phyloP scores from a whole-genome alignment of 2,797 vertebrate genomes.

The Varecia variegata region DNA sequence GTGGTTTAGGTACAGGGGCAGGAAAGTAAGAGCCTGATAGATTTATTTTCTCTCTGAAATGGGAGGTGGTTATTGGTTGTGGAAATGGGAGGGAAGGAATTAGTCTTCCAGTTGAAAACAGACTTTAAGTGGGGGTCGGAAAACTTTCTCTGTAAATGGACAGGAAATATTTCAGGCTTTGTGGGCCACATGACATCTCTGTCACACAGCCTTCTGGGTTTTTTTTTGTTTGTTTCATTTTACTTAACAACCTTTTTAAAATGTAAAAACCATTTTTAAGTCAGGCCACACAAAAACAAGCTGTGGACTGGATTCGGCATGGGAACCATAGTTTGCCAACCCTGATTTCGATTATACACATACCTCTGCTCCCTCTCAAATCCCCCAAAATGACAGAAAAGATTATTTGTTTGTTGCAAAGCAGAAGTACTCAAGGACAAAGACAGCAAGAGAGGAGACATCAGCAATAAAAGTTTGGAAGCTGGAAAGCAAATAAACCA shows the following conservation, averaged over 20 bases:
- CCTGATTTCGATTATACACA: not conserved
- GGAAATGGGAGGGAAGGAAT: not conserved
- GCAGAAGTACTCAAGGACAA: not conserved
- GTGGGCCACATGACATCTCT: not conserved
- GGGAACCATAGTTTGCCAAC: not conserved
- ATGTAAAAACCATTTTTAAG: not conserved
- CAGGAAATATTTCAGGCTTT: not conserved
- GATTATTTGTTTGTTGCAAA: not conserved
- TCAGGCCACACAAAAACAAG: not conserved
- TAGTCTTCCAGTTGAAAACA: not conserved
- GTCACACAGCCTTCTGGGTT: not conserved
- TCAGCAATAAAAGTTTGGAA: not conserved
- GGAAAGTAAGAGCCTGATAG: not conserved
- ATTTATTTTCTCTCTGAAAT: not conserved
- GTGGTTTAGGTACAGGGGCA: not conserved
- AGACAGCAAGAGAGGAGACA: not conserved
- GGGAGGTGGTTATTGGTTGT: not conserved
- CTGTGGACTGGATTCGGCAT: not conserved
- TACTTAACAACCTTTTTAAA: not conserved
- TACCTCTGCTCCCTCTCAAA: not conserved
- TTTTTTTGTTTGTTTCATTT: not conserved
- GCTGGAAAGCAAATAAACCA: not conserved
- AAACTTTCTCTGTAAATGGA: not conserved
- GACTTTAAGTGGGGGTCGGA: not conserved
- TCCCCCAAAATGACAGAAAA: not conserved